These are phyloP conservation scores for Neocloeon triangulifer DNA, from an alignment of 1,140 invertebrate species.

Conservation along the genomic window DNA sequence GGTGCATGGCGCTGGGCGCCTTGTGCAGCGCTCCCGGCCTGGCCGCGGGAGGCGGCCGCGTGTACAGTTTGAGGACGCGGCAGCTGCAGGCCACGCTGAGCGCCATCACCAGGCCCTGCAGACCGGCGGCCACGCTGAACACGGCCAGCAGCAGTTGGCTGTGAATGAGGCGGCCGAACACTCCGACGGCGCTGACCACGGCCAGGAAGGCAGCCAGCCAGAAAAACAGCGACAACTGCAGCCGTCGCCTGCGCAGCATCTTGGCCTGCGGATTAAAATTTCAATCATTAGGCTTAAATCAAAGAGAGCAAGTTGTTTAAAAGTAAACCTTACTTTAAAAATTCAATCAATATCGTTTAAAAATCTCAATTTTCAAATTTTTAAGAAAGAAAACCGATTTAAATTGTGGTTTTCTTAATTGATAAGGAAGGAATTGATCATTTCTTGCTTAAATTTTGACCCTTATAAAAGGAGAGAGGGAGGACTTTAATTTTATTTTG, in stretches of 20 bases:
- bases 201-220: slow-evolving; percentile 25
- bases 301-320: too few relatives aligned
- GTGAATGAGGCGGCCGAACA: slow-evolving; percentile 17
- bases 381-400: too few relatives aligned
- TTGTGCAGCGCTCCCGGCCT: slow-evolving; percentile 1
- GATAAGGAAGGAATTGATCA: too few relatives aligned
- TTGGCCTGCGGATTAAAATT: slow-evolving; percentile 30
- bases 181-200: slow-evolving; percentile 18
- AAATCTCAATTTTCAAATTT: too few relatives aligned
- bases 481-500: too few relatives aligned
- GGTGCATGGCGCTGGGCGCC: slow-evolving; percentile 7
- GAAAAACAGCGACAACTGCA: slow-evolving; percentile 33
- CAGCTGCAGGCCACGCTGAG: slow-evolving; percentile 40
- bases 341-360: too few relatives aligned
- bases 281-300: too few relatives aligned
- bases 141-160: slow-evolving; percentile 18
- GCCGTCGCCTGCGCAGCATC: slow-evolving; percentile 26
- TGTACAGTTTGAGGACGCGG: slow-evolving; percentile 27
- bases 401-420: too few relatives aligned
- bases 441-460: too few relatives aligned
- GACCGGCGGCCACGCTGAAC: slow-evolving; percentile 20
- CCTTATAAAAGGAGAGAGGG: too few relatives aligned
- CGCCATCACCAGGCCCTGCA: slow-evolving; percentile 33
- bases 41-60: slow-evolving; percentile 11
- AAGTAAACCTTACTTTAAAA: too few relatives aligned